Conservation (phyloP, 2,113 vertebrate species). For the Hyla sarda region DNA sequence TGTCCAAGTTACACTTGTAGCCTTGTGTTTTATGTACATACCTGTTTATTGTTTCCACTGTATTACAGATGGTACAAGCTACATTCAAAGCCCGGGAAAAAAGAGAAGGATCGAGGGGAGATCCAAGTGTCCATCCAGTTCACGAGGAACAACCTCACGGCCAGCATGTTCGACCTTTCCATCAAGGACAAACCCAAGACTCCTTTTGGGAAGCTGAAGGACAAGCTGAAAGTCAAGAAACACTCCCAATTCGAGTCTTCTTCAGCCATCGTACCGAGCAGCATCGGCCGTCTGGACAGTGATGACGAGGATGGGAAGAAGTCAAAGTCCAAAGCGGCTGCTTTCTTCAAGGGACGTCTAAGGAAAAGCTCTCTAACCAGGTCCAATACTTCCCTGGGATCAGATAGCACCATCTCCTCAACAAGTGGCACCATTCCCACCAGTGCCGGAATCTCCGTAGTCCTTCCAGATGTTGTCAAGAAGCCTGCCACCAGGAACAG, state of each 20-base stretch:
- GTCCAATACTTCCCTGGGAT: conserved; percentile 92
- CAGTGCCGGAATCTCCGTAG: conserved; percentile 77
- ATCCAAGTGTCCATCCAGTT: conserved; percentile 91
- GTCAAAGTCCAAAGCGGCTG: conserved; percentile 85
- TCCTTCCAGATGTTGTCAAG: conserved; percentile 75
- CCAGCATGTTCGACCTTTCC: conserved; percentile 98
- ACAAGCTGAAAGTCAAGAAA: conserved; percentile 89
- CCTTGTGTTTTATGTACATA: no score
- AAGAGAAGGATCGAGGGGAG: conserved; percentile 95
- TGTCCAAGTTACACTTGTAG: no score
- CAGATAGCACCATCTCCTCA: conserved; percentile 92
- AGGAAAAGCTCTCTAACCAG: conserved; percentile 89
- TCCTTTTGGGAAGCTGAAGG: conserved; percentile 89
- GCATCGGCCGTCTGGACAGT: conserved; percentile 78
- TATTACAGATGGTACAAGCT: conserved; percentile 89
- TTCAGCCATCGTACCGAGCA: conserved; percentile 83
- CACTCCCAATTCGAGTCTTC: conserved; percentile 82
- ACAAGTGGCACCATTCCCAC: conserved; percentile 83
- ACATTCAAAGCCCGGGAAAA: conserved; percentile 91
- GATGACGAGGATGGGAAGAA: conserved; percentile 84
- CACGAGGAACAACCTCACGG: conserved; percentile 88
- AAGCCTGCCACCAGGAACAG: conserved; percentile 83
- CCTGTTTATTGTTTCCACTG: not conserved
- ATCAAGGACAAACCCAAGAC: conserved; percentile 89
- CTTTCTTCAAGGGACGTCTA: conserved; percentile 87